Conservation (phyloP, 2,113 vertebrate genomes). For the Nicator chloris region DNA sequence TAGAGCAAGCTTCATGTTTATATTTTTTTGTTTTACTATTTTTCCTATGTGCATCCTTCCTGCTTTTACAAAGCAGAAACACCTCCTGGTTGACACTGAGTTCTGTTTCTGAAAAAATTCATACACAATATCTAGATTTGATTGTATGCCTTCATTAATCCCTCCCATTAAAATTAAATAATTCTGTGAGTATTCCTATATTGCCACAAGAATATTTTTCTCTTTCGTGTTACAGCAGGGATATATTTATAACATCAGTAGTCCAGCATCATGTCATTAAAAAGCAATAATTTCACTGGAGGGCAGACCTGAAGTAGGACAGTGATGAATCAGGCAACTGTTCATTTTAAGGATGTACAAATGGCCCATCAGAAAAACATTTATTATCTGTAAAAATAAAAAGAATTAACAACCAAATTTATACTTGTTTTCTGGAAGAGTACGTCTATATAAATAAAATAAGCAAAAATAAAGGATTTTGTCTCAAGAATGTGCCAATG, state of each 20-base stretch:
- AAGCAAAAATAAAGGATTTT: background rate
- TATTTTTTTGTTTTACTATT: background rate
- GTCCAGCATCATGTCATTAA: background rate
- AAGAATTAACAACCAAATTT: background rate
- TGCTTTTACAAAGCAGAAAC: background rate
- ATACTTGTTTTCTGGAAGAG: background rate
- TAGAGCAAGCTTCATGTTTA: background rate
- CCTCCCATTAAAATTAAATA: background rate
- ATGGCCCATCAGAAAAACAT: background rate
- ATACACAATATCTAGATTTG: accelerated
- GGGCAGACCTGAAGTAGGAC: background rate
- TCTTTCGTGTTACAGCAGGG: background rate
- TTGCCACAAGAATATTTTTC: background rate
- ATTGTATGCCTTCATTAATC: background rate
- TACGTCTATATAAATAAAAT: background rate
- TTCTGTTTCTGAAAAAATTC: background rate
- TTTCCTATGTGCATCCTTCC: background rate
- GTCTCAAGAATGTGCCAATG: background rate
- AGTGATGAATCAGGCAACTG: background rate
- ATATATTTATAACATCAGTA: background rate
- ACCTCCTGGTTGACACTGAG: background rate
- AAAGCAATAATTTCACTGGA: background rate
- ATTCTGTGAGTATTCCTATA: background rate
- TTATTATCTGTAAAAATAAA: background rate
- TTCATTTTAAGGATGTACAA: background rate